phyloP scores from a whole-genome alignment of 2,888 invertebrate genomes.

The Morinoia aosen region DNA sequence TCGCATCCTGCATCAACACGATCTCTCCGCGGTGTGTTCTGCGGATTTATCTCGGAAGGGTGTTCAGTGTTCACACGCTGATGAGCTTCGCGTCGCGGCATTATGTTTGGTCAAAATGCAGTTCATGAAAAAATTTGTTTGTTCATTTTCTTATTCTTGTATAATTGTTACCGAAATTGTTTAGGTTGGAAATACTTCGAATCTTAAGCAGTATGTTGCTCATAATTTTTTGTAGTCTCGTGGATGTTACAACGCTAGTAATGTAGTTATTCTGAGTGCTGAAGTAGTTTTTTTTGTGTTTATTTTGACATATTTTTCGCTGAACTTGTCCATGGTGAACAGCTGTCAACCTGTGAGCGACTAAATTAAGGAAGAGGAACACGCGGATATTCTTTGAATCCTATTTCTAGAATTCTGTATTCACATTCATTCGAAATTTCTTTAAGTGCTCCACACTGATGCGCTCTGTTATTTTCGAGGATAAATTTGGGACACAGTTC shows the following conservation, averaged over 20 bases:
- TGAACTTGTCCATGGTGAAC: not conserved
- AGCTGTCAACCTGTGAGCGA: not conserved
- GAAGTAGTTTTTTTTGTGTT: not conserved
- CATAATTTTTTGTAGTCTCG: too few relatives aligned
- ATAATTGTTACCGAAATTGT: not conserved
- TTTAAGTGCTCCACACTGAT: not conserved
- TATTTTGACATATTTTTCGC: not conserved
- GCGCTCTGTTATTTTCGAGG: not conserved
- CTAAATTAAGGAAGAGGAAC: not conserved
- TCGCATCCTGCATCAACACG: not conserved
- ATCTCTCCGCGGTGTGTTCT: not conserved
- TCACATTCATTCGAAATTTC: not conserved
- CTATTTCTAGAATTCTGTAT: not conserved
- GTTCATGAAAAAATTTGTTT: not conserved
- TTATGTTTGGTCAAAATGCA: not conserved
- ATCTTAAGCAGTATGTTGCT: not conserved
- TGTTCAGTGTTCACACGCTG: conserved; percentile 6
- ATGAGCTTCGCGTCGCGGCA: not conserved
- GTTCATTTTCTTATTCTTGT: not conserved
- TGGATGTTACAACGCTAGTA: not conserved
- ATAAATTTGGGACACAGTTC: not conserved
- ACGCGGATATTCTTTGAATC: not conserved
- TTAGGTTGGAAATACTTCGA: not conserved
- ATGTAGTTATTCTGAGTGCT: not conserved
- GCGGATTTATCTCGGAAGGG: not conserved